Evolutionary conservation across 2,888 invertebrate species (phyloP).

Genomic region (Drosophila testacea): DNA sequence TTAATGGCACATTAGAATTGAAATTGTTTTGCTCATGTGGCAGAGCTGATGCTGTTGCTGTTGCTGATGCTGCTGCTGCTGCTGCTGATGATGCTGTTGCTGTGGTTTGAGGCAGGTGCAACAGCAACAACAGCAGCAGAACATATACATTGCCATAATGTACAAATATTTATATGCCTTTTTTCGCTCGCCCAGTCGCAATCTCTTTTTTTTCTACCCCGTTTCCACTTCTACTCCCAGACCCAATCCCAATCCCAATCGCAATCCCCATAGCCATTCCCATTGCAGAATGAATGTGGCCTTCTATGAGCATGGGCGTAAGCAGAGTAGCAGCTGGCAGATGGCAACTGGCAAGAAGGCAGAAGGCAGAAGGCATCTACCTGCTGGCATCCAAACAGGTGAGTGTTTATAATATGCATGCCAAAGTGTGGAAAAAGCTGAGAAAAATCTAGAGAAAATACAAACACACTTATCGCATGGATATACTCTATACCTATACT

Average conservation of each 20-base stretch:
- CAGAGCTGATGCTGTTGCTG: constrained; percentile 15
- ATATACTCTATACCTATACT: neutral
- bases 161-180: constrained; percentile 75
- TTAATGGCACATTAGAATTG: constrained; percentile 79
- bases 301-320: constrained; percentile 52
- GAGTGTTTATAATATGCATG: constrained; percentile 79
- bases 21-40: constrained; percentile 72
- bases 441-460: constrained; percentile 41
- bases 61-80: constrained; percentile 2
- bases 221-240: constrained; percentile 11
- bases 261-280: constrained; percentile 11
- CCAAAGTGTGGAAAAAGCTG: constrained; percentile 58
- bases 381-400: constrained; percentile 66
- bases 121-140: constrained; percentile 29
- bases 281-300: constrained; percentile 48
- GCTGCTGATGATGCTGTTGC: neutral
- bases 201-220: constrained; percentile 26
- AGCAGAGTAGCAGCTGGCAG: constrained; percentile 31
- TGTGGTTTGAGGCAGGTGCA: constrained; percentile 21
- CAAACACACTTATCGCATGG: constrained; percentile 17
- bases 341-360: constrained; percentile 28
- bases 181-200: constrained; percentile 20
- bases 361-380: constrained; percentile 26
- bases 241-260: constrained; percentile 4
- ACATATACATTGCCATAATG: constrained; percentile 66